Evolutionary conservation across 1,140 invertebrate species (phyloP).

Genomic region (Piezodorus guildinii): DNA sequence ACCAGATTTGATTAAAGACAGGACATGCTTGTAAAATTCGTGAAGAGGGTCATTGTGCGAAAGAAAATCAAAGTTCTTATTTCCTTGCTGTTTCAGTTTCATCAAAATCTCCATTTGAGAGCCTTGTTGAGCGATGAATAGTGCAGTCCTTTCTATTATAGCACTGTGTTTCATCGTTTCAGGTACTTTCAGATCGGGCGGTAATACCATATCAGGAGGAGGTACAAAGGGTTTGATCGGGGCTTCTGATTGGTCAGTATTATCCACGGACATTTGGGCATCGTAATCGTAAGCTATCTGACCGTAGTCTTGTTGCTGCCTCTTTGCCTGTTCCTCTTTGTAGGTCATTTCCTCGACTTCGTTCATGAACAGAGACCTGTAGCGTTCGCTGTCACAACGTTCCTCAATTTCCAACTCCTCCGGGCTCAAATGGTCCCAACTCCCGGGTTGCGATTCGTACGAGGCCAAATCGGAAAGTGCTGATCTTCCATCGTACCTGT

Average conservation of each 20-base stretch:
- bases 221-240: conserved; percentile 63
- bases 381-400: conserved; percentile 82
- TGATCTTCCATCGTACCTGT: conserved; percentile 94
- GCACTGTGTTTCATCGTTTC: conserved; percentile 80
- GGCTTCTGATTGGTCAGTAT: conserved; percentile 36
- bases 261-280: conserved; percentile 31
- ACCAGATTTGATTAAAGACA: conserved; percentile 67
- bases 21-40: conserved; percentile 80
- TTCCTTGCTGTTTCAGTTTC: conserved; percentile 90
- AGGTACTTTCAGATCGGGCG: conserved; percentile 67
- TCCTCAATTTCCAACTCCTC: conserved; percentile 73
- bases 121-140: conserved; percentile 86
- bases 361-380: conserved; percentile 73
- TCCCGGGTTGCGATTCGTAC: conserved; percentile 59
- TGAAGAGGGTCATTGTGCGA: conserved; percentile 73
- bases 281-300: conserved; percentile 73
- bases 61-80: conserved; percentile 88
- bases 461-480: conserved; percentile 64
- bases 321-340: conserved; percentile 22
- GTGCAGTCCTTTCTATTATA: conserved; percentile 92
- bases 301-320: conserved; percentile 44
- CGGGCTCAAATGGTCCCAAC: conserved; percentile 55
- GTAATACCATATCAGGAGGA: conserved; percentile 55
- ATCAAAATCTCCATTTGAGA: conserved; percentile 97
- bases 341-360: conserved; percentile 69